A percentile compares a stretch with the other conserved stretches of the same genome.
These are phyloP conservation scores for Lysandra coridon DNA, from an alignment of 2,888 invertebrate species.

Conservation along the genomic window DNA sequence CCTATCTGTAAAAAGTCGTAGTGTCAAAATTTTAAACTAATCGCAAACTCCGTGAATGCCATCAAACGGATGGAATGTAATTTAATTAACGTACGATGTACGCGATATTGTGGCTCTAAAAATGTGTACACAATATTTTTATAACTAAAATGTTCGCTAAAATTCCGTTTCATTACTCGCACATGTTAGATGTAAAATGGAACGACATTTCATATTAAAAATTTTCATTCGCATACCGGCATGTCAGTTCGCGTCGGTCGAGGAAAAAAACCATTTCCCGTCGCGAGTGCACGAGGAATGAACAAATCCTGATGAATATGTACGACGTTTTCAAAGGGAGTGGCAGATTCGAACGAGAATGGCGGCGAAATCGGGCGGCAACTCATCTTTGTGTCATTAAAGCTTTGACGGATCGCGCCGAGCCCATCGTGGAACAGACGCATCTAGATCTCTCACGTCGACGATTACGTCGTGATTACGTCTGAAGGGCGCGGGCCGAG, in stretches of 20 bases:
- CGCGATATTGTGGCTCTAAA: background rate
- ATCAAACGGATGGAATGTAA: slow-evolving; percentile 6
- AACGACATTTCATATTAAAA: slow-evolving; percentile 32
- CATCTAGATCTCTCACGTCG: slow-evolving; percentile 30
- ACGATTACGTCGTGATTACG: slow-evolving; percentile 31
- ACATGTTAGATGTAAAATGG: slow-evolving; percentile 28
- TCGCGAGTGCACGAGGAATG: slow-evolving; percentile 32
- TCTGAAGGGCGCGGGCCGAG: slow-evolving; percentile 35
- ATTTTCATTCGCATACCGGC: slow-evolving; percentile 32
- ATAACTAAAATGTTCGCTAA: slow-evolving; percentile 27
- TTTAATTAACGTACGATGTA: slow-evolving; percentile 17
- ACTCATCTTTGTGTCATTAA: slow-evolving; percentile 34
- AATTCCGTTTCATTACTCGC: slow-evolving; percentile 29
- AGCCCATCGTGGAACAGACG: slow-evolving; percentile 33
- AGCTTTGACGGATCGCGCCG: slow-evolving; percentile 36
- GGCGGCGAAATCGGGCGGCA: slow-evolving; percentile 30
- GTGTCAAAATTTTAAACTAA: background rate
- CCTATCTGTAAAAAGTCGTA: background rate
- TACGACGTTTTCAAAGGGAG: slow-evolving; percentile 33
- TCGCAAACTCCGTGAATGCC: background rate
- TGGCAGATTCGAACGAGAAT: slow-evolving; percentile 31
- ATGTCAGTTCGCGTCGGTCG: slow-evolving; percentile 30
- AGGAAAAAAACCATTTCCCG: slow-evolving; percentile 31
- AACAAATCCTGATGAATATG: slow-evolving; percentile 34
- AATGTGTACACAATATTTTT: slow-evolving; percentile 21